Percentiles rank a stretch among this genome's conserved stretches.
Conservation (phyloP, 2,797 vertebrate genomes). For the Trachurus trachurus region DNA sequence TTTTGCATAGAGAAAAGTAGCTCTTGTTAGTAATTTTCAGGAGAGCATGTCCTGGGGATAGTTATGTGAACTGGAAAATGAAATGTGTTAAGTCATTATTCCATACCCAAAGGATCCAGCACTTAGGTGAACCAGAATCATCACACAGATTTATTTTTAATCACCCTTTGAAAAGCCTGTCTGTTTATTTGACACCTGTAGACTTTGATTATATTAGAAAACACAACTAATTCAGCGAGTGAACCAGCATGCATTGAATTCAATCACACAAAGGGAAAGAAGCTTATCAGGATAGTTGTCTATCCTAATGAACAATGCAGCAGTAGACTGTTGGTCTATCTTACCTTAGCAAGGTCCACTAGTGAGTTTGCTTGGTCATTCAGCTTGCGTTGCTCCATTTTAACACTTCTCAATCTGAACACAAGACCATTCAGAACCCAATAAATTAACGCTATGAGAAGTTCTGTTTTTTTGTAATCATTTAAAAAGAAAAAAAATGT, state of each 20-base stretch:
- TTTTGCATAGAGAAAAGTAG: constrained; percentile 14
- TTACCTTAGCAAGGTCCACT: constrained; percentile 99
- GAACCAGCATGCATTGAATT: constrained; percentile 69
- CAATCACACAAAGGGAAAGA: constrained; percentile 65
- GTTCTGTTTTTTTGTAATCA: constrained; percentile 26
- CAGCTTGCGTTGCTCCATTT: constrained; percentile 99
- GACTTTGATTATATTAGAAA: constrained; percentile 81
- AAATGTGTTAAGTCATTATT: constrained; percentile 49
- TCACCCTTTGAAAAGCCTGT: constrained; percentile 68
- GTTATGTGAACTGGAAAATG: constrained; percentile 52
- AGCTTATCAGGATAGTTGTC: constrained; percentile 50
- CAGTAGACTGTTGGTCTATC: constrained; percentile 78
- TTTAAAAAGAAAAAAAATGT: constrained; percentile 50
- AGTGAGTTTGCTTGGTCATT: constrained; percentile 99
- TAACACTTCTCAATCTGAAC: constrained; percentile 99
- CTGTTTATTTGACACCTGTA: constrained; percentile 93
- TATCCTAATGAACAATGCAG: constrained; percentile 66
- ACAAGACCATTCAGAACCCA: constrained; percentile 89
- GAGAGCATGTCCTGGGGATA: constrained; percentile 33
- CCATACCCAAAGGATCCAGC: constrained; percentile 33
- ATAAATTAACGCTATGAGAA: constrained; percentile 80
- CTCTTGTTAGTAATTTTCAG: constrained; percentile 48
- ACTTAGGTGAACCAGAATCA: constrained; percentile 50
- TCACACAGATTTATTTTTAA: constrained; percentile 49
- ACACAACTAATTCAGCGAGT: constrained; percentile 53